These are phyloP conservation scores for Burhinus bistriatus DNA, from an alignment of 2,113 vertebrate species.

Conservation along the genomic window DNA sequence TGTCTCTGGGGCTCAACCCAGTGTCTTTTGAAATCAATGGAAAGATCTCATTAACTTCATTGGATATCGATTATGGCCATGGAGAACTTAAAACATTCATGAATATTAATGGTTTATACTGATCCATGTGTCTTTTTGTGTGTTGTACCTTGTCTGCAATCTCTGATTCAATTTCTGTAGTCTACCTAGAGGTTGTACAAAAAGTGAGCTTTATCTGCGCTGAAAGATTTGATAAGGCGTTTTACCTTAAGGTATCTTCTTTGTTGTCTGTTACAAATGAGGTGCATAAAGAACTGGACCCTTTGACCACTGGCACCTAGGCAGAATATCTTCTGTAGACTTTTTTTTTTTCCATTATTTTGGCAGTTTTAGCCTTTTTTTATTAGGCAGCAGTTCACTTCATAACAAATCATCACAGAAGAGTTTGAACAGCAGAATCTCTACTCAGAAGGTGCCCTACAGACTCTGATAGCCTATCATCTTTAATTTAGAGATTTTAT, in stretches of 20 bases:
- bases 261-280: neutral
- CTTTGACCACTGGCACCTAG: neutral
- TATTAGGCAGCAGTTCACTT: neutral
- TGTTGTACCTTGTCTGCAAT: neutral
- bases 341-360: neutral
- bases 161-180: neutral
- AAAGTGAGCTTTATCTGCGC: neutral
- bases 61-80: slow-evolving; percentile 43
- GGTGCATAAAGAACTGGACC: neutral
- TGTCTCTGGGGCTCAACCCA: neutral
- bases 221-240: neutral
- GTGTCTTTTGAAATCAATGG: slow-evolving; percentile 10
- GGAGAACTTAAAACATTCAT: slow-evolving; percentile 1
- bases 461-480: slow-evolving; percentile 40
- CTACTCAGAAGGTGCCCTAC: slow-evolving; percentile 25
- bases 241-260: neutral
- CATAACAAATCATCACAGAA: slow-evolving; percentile 18
- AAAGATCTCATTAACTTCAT: slow-evolving; percentile 61
- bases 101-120: slow-evolving; percentile 7
- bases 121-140: neutral
- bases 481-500: slow-evolving; percentile 57
- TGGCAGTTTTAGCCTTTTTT: slow-evolving; percentile 5
- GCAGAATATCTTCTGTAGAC: neutral
- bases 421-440: neutral
- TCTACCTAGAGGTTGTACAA: neutral